A percentile compares a stretch with the other conserved stretches of the same genome.
Evolutionary conservation across 1,140 invertebrate species (phyloP).

Genomic region (Brachionus paranguensis): DNA sequence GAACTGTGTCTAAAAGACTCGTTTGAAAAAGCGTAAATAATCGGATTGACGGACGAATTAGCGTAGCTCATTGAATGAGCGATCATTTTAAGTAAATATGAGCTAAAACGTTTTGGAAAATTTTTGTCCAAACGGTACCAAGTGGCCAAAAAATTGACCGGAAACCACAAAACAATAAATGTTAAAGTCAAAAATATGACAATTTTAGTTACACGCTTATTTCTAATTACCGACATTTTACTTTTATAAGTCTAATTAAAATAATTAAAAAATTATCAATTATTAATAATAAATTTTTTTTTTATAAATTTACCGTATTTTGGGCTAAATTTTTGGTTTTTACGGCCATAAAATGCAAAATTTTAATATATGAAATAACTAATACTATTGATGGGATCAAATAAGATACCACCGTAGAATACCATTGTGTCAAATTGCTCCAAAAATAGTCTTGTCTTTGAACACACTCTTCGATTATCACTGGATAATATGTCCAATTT

Average conservation of each 20-base stretch:
- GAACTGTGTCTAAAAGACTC: constrained; percentile 47
- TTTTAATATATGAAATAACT: constrained; percentile 46
- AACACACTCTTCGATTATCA: background rate
- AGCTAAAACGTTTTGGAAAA: constrained; percentile 25
- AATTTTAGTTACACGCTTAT: constrained; percentile 31
- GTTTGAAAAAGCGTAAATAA: constrained; percentile 58
- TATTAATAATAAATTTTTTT: background rate
- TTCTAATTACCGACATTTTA: background rate
- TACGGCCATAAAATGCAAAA: constrained; percentile 42
- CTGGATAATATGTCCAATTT: background rate
- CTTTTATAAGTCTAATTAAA: background rate
- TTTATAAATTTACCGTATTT: background rate
- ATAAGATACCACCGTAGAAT: constrained; percentile 13
- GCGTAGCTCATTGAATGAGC: constrained; percentile 52
- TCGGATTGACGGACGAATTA: constrained; percentile 58
- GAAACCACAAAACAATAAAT: constrained; percentile 39
- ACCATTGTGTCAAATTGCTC: constrained; percentile 29
- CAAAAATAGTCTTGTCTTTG: constrained; percentile 19
- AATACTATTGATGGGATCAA: constrained; percentile 43
- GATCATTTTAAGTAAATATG: constrained; percentile 31
- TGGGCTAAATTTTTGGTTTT: constrained; percentile 26
- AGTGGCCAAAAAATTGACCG: constrained; percentile 38
- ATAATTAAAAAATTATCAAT: background rate
- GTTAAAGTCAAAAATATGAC: constrained; percentile 22
- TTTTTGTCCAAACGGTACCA: constrained; percentile 40